Evolutionary conservation across 2,888 invertebrate genomes (phyloP), one percentile per base, ranked within the genome.

Genomic region (Germaria angustata): DNA sequence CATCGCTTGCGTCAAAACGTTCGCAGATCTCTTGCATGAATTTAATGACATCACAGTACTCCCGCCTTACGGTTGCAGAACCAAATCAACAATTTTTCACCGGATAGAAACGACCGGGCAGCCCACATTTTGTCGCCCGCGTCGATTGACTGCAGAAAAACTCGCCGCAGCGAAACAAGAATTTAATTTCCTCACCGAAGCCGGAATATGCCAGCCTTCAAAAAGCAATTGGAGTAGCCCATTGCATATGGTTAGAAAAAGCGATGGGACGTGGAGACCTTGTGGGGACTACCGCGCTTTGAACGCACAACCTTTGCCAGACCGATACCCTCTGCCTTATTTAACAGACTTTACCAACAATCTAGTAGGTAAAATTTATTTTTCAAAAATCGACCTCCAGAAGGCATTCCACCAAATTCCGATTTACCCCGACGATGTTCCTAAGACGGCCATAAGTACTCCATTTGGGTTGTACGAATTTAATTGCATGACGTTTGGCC

Each of bases 181-280:
- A 20, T 80, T 84, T 20, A n/a, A 77, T 0, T 71, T 76, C 11
- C 34, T 81, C 0, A 61, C 41, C 8, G 57, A 84, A 66, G 15
- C 39, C 0, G 78, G 61, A 0, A 84, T 84, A 17, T 80, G 73
- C 15, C 65, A 39, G 4, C 63, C 73, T 11, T 83, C 73, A 4
- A 83, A 61, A 17, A 77, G 59, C 13, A 59, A 61, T 15, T 71
- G 65, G 65, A 53, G 28, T 32, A 53, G 53, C 8, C 8, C 53
- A n/a, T 28, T 53, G n/a, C 28, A 53, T 20, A 13, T 53, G 24
- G 53, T 53, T 1, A 22, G 7, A 11, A 53, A 53, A 28, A 53
- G 15, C 9, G 20, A 46, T 46, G 44, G 20, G 9, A 46, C 20
- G 3, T 46, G 17, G 44, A 46, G 20, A 46, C 44, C 15, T 7